Evolutionary conservation across 2,797 vertebrate species (phyloP).

Genomic region (Choloepus didactylus): DNA sequence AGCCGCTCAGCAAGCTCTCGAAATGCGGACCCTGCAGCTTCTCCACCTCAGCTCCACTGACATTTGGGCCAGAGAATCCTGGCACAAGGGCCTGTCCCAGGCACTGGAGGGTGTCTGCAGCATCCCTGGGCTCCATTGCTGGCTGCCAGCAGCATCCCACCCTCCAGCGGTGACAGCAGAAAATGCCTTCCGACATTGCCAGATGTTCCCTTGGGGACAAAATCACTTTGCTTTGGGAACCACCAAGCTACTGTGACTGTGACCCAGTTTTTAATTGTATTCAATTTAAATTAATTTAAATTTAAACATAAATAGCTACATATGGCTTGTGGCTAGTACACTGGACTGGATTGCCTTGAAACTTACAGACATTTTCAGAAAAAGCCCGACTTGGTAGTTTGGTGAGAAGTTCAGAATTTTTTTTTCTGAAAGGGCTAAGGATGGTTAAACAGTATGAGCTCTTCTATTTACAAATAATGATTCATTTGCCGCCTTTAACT

Average conservation of each 20-base stretch:
- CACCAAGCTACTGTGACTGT: neutral
- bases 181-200: neutral
- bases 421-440: neutral
- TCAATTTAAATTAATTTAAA: neutral
- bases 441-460: neutral
- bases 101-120: rapidly evolving
- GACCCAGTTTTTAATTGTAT: neutral
- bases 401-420: neutral
- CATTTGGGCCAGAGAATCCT: rapidly evolving
- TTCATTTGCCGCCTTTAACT: conserved; percentile 22
- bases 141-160: too few species aligned
- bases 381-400: neutral
- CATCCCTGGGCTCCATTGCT: rapidly evolving
- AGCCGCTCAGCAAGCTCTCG: rapidly evolving
- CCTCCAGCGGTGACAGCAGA: neutral
- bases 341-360: neutral
- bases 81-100: neutral
- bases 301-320: neutral
- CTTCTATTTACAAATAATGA: neutral
- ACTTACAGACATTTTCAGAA: neutral
- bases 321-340: rapidly evolving
- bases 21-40: rapidly evolving
- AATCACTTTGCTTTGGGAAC: neutral
- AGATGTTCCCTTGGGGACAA: neutral
- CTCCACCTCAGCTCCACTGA: rapidly evolving